Percentiles rank a stretch among this genome's conserved stretches.
Conservation (phyloP, 1,140 invertebrate species). For the Drosophila orosa region DNA sequence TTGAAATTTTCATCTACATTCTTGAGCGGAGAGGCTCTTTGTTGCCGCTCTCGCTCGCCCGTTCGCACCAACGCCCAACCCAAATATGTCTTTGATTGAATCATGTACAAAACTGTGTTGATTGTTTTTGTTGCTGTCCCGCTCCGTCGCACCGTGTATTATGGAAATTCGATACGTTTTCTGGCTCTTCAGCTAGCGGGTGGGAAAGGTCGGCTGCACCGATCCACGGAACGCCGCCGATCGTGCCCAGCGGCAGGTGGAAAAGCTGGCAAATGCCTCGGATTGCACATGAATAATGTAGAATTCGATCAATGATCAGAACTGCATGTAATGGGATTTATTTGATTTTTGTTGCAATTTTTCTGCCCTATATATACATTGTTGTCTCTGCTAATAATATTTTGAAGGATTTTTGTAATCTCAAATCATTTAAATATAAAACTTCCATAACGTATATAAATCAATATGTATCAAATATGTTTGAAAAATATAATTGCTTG, state of each 20-base stretch:
- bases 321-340: conserved; percentile 6
- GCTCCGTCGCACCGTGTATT: conserved; percentile 75
- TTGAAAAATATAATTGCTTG: background rate
- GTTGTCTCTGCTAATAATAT: background rate
- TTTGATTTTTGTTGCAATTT: conserved; percentile 1
- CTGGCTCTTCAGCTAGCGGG: conserved; percentile 52
- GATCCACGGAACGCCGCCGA: conserved; percentile 8
- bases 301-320: conserved; percentile 5
- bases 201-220: conserved; percentile 29
- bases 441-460: background rate
- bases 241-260: conserved; percentile 23
- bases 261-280: conserved; percentile 44
- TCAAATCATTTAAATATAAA: background rate
- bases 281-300: conserved; percentile 27
- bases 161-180: conserved; percentile 83
- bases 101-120: conserved; percentile 74
- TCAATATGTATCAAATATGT: background rate
- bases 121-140: conserved; percentile 80
- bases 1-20: conserved; percentile 80
- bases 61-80: conserved; percentile 76
- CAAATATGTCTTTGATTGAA: conserved; percentile 84
- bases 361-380: background rate
- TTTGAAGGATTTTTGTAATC: background rate
- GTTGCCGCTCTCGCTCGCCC: conserved; percentile 47
- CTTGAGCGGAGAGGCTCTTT: conserved; percentile 53